A percentile compares a stretch with the other conserved stretches of the same genome.
These are phyloP conservation scores for Gallinago jamesoni DNA, from an alignment of 2,113 vertebrate species.

Conservation along the genomic window DNA sequence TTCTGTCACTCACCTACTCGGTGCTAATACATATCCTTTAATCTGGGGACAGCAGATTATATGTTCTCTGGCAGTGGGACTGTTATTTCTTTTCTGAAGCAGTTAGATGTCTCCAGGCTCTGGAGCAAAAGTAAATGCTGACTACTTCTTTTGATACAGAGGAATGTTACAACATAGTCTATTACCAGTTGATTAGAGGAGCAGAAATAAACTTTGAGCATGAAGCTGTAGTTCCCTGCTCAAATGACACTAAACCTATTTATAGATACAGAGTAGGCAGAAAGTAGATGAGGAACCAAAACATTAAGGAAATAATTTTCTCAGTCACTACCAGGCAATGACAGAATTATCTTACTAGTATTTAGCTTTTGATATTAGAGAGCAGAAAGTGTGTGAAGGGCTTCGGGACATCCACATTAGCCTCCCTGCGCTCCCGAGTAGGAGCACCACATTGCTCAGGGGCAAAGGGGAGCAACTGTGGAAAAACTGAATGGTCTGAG, in stretches of 20 bases:
- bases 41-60: not conserved
- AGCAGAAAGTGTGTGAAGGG: constrained; percentile 44
- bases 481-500: not conserved
- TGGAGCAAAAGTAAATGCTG: constrained; percentile 45
- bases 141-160: not conserved
- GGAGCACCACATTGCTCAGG: not conserved
- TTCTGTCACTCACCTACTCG: not conserved
- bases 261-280: constrained; percentile 26
- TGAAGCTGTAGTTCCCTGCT: constrained; percentile 18
- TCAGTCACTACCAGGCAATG: constrained; percentile 47
- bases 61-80: not conserved
- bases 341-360: constrained; percentile 60
- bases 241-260: constrained; percentile 45
- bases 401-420: not conserved
- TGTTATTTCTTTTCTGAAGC: not conserved
- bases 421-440: rapidly evolving
- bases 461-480: not conserved
- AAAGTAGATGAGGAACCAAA: constrained; percentile 49
- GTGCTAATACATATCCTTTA: not conserved
- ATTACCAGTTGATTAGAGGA: constrained; percentile 45
- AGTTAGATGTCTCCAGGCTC: not conserved
- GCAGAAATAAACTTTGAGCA: constrained; percentile 59
- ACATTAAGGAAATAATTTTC: constrained; percentile 60
- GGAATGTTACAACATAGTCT: constrained; percentile 44
- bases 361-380: constrained; percentile 51